Percentiles rank a stretch among this genome's conserved stretches.
These are phyloP conservation scores for Coecobrya sp. DNA, from an alignment of 2,888 invertebrate genomes.

Conservation along the genomic window DNA sequence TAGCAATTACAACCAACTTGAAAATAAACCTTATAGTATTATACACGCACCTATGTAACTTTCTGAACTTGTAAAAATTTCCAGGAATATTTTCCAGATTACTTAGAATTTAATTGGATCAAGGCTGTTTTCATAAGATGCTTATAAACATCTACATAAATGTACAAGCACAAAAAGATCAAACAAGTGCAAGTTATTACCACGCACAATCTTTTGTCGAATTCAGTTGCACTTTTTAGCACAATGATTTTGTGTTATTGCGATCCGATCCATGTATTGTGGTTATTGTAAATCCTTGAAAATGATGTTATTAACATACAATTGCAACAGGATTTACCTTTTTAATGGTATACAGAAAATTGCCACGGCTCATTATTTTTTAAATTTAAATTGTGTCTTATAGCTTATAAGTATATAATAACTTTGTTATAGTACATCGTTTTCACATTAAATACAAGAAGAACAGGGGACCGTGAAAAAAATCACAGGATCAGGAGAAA, in stretches of 20 bases:
- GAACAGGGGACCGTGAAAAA: neutral
- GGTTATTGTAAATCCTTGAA: neutral
- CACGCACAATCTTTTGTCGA: neutral
- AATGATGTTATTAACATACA: neutral
- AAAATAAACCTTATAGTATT: too few relatives aligned
- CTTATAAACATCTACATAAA: too few relatives aligned
- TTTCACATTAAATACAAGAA: neutral
- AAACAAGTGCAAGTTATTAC: too few relatives aligned
- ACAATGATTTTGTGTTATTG: neutral
- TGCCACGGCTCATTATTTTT: slow-evolving; percentile 26
- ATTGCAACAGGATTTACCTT: neutral
- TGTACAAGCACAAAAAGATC: too few relatives aligned
- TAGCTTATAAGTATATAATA: neutral
- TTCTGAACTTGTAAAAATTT: slow-evolving; percentile 8
- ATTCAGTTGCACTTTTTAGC: neutral
- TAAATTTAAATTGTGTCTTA: slow-evolving; percentile 19
- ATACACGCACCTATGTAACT: neutral
- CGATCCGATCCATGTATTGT: neutral
- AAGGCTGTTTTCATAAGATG: too few relatives aligned
- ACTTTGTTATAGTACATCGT: slow-evolving; percentile 19
- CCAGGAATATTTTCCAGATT: slow-evolving; percentile 10
- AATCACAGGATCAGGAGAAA: slow-evolving; percentile 18
- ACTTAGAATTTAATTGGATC: neutral
- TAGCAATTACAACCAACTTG: neutral
- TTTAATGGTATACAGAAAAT: neutral